Percentiles rank a stretch among this genome's conserved stretches.
These are phyloP conservation scores for Illadopsis cleaveri DNA, from an alignment of 2,113 vertebrate species.

Conservation along the genomic window DNA sequence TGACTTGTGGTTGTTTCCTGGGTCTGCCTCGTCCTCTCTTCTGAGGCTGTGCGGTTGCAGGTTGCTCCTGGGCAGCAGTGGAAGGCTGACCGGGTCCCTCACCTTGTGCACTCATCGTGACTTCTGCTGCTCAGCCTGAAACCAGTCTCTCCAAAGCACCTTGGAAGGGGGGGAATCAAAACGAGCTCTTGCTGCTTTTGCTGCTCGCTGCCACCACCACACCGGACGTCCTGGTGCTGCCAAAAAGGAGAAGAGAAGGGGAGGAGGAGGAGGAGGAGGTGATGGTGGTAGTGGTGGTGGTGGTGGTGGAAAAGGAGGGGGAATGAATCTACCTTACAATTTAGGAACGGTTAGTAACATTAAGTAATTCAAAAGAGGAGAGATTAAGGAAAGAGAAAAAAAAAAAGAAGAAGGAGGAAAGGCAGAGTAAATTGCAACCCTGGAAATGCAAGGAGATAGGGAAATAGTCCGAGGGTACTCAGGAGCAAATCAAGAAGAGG, in stretches of 20 bases:
- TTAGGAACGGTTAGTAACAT: slow-evolving; percentile 62
- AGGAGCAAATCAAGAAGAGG: slow-evolving; percentile 25
- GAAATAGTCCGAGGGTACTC: slow-evolving; percentile 14
- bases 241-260: slow-evolving; percentile 72
- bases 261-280: slow-evolving; percentile 67
- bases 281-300: slow-evolving; percentile 52
- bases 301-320: slow-evolving; percentile 59
- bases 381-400: neutral
- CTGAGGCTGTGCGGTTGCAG: slow-evolving; percentile 83
- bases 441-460: slow-evolving; percentile 11
- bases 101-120: slow-evolving; percentile 89
- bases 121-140: slow-evolving; percentile 37
- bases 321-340: slow-evolving; percentile 55
- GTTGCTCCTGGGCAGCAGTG: slow-evolving; percentile 84
- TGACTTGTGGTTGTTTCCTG: slow-evolving; percentile 92
- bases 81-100: slow-evolving; percentile 89
- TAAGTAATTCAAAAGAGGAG: slow-evolving; percentile 27
- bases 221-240: slow-evolving; percentile 87
- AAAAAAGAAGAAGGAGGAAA: neutral
- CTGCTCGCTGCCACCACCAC: slow-evolving; percentile 77
- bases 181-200: slow-evolving; percentile 67
- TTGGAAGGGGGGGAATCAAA: slow-evolving; percentile 48
- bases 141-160: slow-evolving; percentile 58
- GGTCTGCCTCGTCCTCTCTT: slow-evolving; percentile 95
- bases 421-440: neutral